Evolutionary conservation across 1,140 invertebrate species (phyloP).

Genomic region (Ostrea denselamellosa): DNA sequence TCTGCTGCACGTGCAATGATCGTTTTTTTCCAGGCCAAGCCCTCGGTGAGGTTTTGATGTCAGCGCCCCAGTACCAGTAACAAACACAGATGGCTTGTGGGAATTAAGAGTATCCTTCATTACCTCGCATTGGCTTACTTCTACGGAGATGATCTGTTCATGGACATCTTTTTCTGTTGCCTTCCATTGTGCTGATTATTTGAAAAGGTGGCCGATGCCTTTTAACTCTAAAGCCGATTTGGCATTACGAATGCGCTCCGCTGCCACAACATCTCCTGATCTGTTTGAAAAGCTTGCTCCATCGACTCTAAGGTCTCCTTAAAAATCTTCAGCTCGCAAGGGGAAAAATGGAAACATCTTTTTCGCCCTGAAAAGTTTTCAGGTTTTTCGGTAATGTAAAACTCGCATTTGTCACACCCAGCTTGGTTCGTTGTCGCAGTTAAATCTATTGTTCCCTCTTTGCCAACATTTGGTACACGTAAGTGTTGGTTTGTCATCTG

Average conservation of each 20-base stretch:
- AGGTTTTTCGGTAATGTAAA: neutral
- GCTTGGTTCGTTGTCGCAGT: neutral
- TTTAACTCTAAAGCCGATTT: neutral
- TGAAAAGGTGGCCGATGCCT: too few relatives aligned
- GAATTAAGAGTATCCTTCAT: too few relatives aligned
- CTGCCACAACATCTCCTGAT: constrained; percentile 14
- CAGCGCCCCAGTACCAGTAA: too few relatives aligned
- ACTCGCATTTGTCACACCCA: neutral
- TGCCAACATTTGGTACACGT: constrained; percentile 1
- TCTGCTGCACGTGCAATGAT: too few relatives aligned
- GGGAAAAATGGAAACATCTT: neutral
- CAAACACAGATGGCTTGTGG: too few relatives aligned
- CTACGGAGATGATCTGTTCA: too few relatives aligned
- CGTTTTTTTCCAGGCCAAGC: too few relatives aligned
- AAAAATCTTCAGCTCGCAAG: neutral
- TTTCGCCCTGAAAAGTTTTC: neutral
- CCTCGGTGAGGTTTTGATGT: too few relatives aligned
- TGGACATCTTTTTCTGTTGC: too few relatives aligned
- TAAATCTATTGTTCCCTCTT: too few relatives aligned
- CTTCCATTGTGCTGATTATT: too few relatives aligned
- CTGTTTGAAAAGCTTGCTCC: constrained; percentile 23
- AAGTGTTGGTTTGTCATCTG: neutral
- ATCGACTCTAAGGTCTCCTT: neutral
- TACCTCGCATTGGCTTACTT: too few relatives aligned
- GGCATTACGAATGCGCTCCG: neutral